A percentile compares a stretch with the other conserved stretches of the same genome.
Evolutionary conservation across 2,113 vertebrate genomes (phyloP).

Genomic region (Pardalotus punctatus): DNA sequence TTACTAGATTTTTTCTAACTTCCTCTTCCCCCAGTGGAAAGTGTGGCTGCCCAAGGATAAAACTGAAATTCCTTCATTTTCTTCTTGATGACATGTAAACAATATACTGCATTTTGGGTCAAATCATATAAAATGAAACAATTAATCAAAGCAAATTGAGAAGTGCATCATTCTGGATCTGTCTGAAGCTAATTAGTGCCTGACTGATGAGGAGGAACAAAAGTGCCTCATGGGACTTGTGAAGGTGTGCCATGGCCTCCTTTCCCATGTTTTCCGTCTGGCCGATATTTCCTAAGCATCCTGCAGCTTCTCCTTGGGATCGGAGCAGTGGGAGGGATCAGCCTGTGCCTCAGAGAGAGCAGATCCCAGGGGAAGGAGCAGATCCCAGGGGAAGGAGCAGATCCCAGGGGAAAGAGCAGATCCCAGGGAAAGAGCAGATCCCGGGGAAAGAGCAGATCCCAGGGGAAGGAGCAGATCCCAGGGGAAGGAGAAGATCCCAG

Average conservation of each 20-base stretch:
- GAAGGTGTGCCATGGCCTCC: background rate
- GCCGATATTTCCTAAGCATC: background rate
- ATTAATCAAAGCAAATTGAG: background rate
- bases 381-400: no score
- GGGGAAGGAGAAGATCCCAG: no score
- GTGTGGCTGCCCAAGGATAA: accelerated
- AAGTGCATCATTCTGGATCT: background rate
- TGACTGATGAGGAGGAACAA: background rate
- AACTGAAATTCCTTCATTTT: background rate
- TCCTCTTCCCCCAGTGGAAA: background rate
- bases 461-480: no score
- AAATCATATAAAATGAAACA: background rate
- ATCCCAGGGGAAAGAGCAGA: no score
- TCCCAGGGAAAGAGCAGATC: background rate
- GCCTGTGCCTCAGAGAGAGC: background rate
- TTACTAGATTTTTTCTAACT: background rate
- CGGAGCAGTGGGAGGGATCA: background rate
- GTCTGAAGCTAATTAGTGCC: background rate
- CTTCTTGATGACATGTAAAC: background rate
- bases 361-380: background rate
- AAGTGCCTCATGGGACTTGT: background rate
- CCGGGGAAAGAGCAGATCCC: background rate
- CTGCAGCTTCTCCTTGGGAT: background rate
- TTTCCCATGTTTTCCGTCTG: background rate
- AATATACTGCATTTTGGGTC: background rate